Evolutionary conservation across 2,113 vertebrate species (phyloP), one percentile per base, ranked within the genome.

Genomic region (Lontra canadensis): DNA sequence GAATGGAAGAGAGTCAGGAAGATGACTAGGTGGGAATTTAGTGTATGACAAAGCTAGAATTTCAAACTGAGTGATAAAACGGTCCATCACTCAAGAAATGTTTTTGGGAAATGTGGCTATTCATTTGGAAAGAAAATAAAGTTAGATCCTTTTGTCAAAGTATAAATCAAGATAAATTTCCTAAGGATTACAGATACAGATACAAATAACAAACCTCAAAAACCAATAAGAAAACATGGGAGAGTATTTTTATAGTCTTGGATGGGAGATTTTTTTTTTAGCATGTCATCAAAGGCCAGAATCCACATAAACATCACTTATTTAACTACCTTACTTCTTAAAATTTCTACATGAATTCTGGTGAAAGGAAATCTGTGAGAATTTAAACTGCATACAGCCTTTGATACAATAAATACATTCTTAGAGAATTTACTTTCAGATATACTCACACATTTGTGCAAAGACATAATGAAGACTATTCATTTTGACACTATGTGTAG

Each of bases 151-250:
- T 78, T 26, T 34, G 55, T 90, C 63, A 80, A 95, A 78, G n/a
- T 84, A 7, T 61, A 93, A 69, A 63, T 96, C 39, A 79, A 96
- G 57, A 88, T 74, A 93, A 94, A 96, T 88, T 69, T 25, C 47
- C n/a, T 63, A 55, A 34, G 81, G 82, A 52, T 83, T 90, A 74
- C 23, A 78, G 3, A 71, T 39, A 73, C 65, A 81, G 71, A 69
- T 49, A 83, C 18, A 65, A 76, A 34, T 34, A 93, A 26, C 23
- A 39, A 7, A 20, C 31, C 7, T 31, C 17, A 6, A 10, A 73
- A 93, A 31, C 13, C 76, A 96, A 52, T 69, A 67, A 90, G 63
- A 78, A 94, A 90, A 93, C 29, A 44, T 21, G 52, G 47, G 26
- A 93, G 71, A 67, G 29, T 67, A 86, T 80, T 87, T 59, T 44